phyloP scores from a whole-genome alignment of 2,797 vertebrate genomes.

The Fistularia tabacaria region DNA sequence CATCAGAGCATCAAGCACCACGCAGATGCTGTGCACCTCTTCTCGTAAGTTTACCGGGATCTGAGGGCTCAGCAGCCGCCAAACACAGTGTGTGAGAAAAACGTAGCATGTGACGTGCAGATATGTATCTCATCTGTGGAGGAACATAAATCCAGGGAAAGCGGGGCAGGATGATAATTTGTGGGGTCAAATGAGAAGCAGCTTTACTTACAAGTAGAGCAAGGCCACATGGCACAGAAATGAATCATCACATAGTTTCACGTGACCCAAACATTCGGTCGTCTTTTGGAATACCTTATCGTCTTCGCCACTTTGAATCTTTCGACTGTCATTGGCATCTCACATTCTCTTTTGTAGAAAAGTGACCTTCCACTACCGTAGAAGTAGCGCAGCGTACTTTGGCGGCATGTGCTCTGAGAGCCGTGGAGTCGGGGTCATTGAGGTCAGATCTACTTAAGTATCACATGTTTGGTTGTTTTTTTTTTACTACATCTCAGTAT shows the following conservation, averaged over 20 bases:
- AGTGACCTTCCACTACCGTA: conserved; percentile 92
- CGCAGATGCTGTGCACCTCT: conserved; percentile 90
- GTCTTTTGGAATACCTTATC: too few species aligned
- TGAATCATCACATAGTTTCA: too few species aligned
- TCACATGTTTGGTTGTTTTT: conserved; percentile 1
- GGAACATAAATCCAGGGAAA: too few species aligned
- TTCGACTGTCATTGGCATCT: neutral
- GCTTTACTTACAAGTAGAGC: too few species aligned
- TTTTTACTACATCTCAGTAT: neutral
- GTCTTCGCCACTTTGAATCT: neutral
- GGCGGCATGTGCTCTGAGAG: conserved; percentile 89
- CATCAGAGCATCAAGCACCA: conserved; percentile 88
- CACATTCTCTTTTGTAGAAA: conserved; percentile 71
- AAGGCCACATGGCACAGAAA: too few species aligned
- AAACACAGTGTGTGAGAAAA: too few species aligned
- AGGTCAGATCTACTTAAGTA: conserved; percentile 76
- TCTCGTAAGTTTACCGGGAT: conserved; percentile 80
- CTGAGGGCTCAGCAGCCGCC: too few species aligned
- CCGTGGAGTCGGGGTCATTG: conserved; percentile 94
- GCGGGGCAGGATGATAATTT: too few species aligned
- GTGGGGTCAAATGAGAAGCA: too few species aligned
- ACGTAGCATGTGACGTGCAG: too few species aligned
- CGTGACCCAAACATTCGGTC: too few species aligned
- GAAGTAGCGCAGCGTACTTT: conserved; percentile 91
- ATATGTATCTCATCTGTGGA: neutral